Evolutionary conservation across 2,113 vertebrate species (phyloP).

Genomic region (Gavialis gangeticus): DNA sequence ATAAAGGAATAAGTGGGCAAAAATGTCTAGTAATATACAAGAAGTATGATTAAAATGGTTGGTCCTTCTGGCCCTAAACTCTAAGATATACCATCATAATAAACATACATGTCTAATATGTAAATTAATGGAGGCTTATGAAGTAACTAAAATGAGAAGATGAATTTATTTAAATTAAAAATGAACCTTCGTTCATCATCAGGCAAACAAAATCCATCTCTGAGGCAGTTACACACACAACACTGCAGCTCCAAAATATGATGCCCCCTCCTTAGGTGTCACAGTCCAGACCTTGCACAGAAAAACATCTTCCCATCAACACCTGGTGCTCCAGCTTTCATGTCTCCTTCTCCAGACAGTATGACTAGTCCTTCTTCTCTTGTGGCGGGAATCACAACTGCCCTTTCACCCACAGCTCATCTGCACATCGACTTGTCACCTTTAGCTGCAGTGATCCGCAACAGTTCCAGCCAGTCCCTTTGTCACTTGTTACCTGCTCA

Average conservation of each 20-base stretch:
- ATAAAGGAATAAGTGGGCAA: fast-evolving
- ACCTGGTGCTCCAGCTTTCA: neutral
- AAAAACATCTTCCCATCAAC: neutral
- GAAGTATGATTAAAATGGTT: neutral
- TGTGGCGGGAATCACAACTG: neutral
- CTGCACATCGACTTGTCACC: neutral
- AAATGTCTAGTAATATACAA: neutral
- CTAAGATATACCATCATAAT: neutral
- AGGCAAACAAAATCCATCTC: neutral
- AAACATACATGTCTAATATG: neutral
- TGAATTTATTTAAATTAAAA: neutral
- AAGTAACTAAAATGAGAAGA: neutral
- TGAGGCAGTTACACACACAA: neutral
- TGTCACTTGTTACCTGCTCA: neutral
- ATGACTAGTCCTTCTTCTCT: neutral
- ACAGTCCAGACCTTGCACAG: neutral
- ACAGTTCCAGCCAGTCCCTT: neutral
- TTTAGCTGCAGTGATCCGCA: neutral
- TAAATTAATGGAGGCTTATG: neutral
- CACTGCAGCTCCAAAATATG: neutral
- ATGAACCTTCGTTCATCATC: neutral
- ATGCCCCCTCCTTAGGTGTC: neutral
- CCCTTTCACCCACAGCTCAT: neutral
- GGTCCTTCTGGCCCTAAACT: neutral
- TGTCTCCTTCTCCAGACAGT: neutral